Evolutionary conservation across 2,113 vertebrate genomes (phyloP), one percentile per base, ranked within the genome.

Genomic region (Phycodurus eques): DNA sequence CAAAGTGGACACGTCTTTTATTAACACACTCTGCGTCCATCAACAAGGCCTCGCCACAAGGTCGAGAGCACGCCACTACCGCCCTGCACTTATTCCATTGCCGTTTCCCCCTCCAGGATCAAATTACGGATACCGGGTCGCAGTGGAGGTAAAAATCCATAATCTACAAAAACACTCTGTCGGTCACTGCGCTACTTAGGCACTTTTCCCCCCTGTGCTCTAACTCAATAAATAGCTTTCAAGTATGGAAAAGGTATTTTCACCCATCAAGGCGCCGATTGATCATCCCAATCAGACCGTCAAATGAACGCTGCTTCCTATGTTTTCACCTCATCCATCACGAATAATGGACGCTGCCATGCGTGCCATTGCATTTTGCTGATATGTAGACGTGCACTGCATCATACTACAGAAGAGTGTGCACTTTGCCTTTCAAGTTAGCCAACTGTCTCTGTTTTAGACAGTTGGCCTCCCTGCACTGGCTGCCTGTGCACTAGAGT

Each of bases 191-290:
- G 74, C 72, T 67, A 86, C 90, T 81, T 88, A 89, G 90, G 88
- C 80, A 81, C 89, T 91, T 85, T 88, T 66, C 80, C 85, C 90
- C 82, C 89, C 80, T 90, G 87, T 88, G 82, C 84, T 88, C 84
- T 91, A 93, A 93, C 92, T 90, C 90, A 87, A 93, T 93, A 92
- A 92, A 88, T 89, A 91, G 91, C 93, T 93, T 92, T 93, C 88
- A 92, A 92, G 87, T 92, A 90, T 78, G 87, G 88, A 91, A 90
- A 90, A 85, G 88, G 83, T 89, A 89, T 88, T 90, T 90, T 89
- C 87, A 79, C 79, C 83, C 89, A 87, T 80, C 85, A 83, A 79
- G 90, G 89, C 85, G 44, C 68, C 43, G 53, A 0, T 12, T 31
- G 71, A 67, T 72, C 54, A 31, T 76, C 74, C 71, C 79, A 66